phyloP scores from a whole-genome alignment of 2,797 vertebrate species.

The Hemibagrus guttatus region DNA sequence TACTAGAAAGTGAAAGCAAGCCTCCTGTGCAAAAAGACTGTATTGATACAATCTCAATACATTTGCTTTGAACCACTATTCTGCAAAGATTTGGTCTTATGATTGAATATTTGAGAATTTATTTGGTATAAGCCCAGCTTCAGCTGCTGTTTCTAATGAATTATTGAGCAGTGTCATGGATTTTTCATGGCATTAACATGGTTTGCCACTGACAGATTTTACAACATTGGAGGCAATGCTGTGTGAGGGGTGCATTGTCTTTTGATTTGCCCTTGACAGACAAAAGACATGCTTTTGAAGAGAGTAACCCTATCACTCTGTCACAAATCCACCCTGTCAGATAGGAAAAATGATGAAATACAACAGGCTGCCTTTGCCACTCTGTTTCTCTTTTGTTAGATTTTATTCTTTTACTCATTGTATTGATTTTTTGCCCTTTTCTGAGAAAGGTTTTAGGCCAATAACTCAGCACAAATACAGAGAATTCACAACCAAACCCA shows the following conservation, averaged over 20 bases:
- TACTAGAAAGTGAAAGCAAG: not conserved
- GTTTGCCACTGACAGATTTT: not conserved
- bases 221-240: not conserved
- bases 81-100: not conserved
- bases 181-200: not conserved
- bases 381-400: conserved; percentile 51
- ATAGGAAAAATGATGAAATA: conserved; percentile 57
- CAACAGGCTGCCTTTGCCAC: conserved; percentile 52
- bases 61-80: not conserved
- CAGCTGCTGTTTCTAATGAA: not conserved
- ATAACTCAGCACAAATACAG: conserved; percentile 24
- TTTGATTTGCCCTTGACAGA: conserved; percentile 16
- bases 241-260: not conserved
- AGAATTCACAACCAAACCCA: not conserved
- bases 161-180: not conserved
- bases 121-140: not conserved
- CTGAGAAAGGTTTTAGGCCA: conserved; percentile 56
- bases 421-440: conserved; percentile 67
- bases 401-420: conserved; percentile 58
- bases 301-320: conserved; percentile 49
- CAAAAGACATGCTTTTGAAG: not conserved
- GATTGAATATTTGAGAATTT: not conserved
- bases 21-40: conserved; percentile 10
- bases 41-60: not conserved
- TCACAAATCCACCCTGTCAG: conserved; percentile 46